Evolutionary conservation across 2,888 invertebrate genomes (phyloP), one percentile per base, ranked within the genome.

Genomic region (Malacosoma neustria): DNA sequence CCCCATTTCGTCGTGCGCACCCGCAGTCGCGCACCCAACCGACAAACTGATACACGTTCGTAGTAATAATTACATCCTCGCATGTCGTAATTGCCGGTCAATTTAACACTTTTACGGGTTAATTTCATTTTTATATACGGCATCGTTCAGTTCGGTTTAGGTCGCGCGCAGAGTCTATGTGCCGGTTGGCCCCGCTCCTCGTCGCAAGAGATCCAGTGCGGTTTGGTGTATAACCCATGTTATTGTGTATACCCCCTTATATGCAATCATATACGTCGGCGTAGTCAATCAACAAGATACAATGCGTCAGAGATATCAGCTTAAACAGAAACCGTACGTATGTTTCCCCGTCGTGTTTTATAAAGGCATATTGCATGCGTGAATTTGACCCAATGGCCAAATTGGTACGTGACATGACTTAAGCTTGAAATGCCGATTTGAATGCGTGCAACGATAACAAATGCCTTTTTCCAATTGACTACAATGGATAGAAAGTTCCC

Each of bases 291-390:
- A 40, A 44, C 46, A 33, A 50, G 37, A 41, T 64, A 71, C 46
- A 47, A 85, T 85, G 84, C 81, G 84, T 57, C 84, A 85, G 64
- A 67, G 82, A 56, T 85, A 85, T 62, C 85, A 85, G 64, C 66
- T 85, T 61, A 82, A 84, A 64, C 84, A 84, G 52, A 73, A 71
- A 68, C 68, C 74, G 84, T 85, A 84, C 54, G 85, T 85, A 82
- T 72, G 46, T 51, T 54, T 43, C 51, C 39, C 47, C 43, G 40
- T 47, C 46, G 41, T 44, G 51, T 43, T 43, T 43, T 40, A 43
- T 49, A 48, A 42, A 46, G 49, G 51, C 49, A 52, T 46, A 32
- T 36, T 47, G 41, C 40, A 50, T 50, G 44, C 49, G 50, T 45
- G 39, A 41, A 51, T 46, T 54, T 59, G 58, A 63, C 60, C 63